These are phyloP conservation scores for Pelusios castaneus DNA, from an alignment of 2,113 vertebrate species.

Conservation along the genomic window DNA sequence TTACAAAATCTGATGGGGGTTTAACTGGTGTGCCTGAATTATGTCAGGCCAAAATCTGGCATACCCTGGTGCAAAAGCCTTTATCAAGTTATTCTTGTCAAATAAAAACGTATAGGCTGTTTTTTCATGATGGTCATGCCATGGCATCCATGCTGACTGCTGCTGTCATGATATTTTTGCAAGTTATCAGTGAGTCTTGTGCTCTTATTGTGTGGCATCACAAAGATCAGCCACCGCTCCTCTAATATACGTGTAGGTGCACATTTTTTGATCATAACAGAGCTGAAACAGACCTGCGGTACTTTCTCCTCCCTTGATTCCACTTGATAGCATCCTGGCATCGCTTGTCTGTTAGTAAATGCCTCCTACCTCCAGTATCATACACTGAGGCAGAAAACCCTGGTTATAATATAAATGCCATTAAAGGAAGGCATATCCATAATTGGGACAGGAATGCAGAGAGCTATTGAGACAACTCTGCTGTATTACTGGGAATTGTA, in stretches of 20 bases:
- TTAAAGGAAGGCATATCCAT: no score
- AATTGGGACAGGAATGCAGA: background rate
- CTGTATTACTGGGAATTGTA: background rate
- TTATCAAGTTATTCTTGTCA: background rate
- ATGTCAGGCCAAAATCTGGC: background rate
- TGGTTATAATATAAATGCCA: no score
- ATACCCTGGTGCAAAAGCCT: background rate
- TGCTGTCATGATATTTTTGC: background rate
- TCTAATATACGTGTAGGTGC: background rate
- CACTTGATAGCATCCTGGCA: background rate
- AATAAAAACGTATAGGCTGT: background rate
- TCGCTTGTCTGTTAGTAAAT: no score
- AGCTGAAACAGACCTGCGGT: background rate
- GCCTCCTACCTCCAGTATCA: background rate
- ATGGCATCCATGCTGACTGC: background rate
- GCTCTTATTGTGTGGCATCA: background rate
- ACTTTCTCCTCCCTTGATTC: background rate
- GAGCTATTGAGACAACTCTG: background rate
- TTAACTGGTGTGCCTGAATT: background rate
- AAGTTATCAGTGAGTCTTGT: background rate
- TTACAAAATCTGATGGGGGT: background rate
- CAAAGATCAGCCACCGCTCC: background rate
- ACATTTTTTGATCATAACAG: background rate
- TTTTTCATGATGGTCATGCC: background rate
- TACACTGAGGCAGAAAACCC: background rate